These are phyloP conservation scores for Trissolcus basalis DNA, from an alignment of 1,140 invertebrate species.

Conservation along the genomic window DNA sequence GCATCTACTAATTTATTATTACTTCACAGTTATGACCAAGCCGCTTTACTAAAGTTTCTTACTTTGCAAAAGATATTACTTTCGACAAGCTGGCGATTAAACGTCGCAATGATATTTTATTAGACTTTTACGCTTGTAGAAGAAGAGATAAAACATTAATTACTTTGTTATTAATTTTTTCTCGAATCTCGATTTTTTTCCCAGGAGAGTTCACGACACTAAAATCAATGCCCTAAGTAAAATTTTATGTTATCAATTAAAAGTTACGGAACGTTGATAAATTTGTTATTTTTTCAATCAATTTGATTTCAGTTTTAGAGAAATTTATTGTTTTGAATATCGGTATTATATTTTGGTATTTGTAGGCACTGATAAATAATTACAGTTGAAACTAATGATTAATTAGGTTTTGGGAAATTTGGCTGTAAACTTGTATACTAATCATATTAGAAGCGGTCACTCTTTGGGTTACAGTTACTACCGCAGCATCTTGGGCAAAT, in stretches of 20 bases:
- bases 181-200: constrained; percentile 26
- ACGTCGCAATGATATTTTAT: constrained; percentile 52
- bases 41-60: constrained; percentile 45
- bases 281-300: too few species aligned
- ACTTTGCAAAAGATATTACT: constrained; percentile 51
- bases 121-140: constrained; percentile 35
- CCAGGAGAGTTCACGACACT: constrained; percentile 2
- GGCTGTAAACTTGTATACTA: background rate
- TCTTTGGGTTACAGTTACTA: constrained; percentile 1
- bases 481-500: background rate
- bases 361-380: too few species aligned
- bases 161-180: constrained; percentile 38
- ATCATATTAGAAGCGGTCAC: constrained; percentile 4
- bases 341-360: too few species aligned
- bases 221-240: too few species aligned
- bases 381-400: too few species aligned
- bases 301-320: too few species aligned
- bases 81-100: constrained; percentile 52
- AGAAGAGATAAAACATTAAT: constrained; percentile 36
- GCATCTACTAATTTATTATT: constrained; percentile 45
- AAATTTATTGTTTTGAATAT: too few species aligned
- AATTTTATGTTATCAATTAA: too few species aligned
- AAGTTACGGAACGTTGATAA: too few species aligned
- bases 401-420: constrained; percentile 2
- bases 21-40: constrained; percentile 44